phyloP scores from a whole-genome alignment of 1,140 invertebrate species.

The Micrasema longulum region DNA sequence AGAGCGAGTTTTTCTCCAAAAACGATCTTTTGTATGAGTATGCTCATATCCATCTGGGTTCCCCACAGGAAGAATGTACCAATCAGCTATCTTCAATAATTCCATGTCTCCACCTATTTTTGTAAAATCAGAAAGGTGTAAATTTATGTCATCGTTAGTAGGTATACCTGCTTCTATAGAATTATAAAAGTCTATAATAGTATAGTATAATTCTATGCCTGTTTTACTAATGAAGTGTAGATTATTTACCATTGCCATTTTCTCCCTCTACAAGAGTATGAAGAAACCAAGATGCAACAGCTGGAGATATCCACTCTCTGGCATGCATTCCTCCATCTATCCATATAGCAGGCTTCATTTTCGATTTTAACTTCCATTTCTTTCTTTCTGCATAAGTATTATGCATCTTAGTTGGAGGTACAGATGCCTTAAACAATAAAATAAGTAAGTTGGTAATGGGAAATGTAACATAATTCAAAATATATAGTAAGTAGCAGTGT shows the following conservation, averaged over 20 bases:
- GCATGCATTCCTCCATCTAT: slow-evolving; percentile 82
- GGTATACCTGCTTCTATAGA: no score
- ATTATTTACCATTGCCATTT: slow-evolving; percentile 63
- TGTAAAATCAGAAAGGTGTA: background rate
- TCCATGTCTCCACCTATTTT: slow-evolving; percentile 63
- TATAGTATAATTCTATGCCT: no score
- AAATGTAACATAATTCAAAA: no score
- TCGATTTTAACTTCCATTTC: slow-evolving; percentile 63
- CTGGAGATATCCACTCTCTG: slow-evolving; percentile 87
- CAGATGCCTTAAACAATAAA: no score
- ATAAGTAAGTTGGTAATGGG: no score
- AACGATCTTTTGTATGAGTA: slow-evolving; percentile 76
- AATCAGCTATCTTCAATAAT: slow-evolving; percentile 77
- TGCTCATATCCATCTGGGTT: slow-evolving; percentile 89
- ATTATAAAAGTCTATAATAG: no score
- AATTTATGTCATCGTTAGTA: no score
- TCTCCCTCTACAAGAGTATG: slow-evolving; percentile 78
- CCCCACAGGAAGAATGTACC: slow-evolving; percentile 81
- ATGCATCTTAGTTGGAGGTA: no score
- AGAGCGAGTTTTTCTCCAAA: slow-evolving; percentile 86
- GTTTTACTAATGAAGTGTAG: no score
- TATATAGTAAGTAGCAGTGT: no score
- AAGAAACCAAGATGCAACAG: slow-evolving; percentile 83
- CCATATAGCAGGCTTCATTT: slow-evolving; percentile 72
- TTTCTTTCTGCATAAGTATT: slow-evolving; percentile 57